phyloP scores from a whole-genome alignment of 1,140 invertebrate species.

The Zaprionus kolodkinae region DNA sequence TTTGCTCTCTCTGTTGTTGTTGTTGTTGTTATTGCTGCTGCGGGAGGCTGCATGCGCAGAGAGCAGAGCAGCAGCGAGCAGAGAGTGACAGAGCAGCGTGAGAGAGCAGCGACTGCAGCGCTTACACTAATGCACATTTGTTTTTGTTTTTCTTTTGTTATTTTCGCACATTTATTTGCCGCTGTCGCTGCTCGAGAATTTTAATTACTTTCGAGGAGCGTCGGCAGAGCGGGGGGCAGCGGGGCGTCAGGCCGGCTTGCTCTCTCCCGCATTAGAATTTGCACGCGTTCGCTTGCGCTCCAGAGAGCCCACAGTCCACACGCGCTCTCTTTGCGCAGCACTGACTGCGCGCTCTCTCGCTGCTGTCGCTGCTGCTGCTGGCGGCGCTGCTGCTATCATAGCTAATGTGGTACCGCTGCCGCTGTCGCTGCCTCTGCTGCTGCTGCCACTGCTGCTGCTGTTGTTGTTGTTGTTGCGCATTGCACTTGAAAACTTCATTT shows the following conservation, averaged over 20 bases:
- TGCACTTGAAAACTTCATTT: slow-evolving; percentile 76
- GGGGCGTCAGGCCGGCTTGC: not conserved
- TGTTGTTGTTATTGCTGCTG: not conserved
- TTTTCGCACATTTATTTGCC: not conserved
- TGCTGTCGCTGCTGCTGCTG: slow-evolving; percentile 27
- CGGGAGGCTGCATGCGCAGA: slow-evolving; percentile 27
- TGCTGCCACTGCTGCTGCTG: slow-evolving; percentile 4
- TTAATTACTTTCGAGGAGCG: slow-evolving; percentile 11
- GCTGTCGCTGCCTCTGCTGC: slow-evolving; percentile 16
- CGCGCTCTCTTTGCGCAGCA: slow-evolving; percentile 58
- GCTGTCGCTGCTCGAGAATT: slow-evolving; percentile 14
- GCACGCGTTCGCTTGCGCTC: slow-evolving; percentile 9
- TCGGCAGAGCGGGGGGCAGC: not conserved
- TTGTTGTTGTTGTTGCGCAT: slow-evolving; percentile 63
- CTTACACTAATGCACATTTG: not conserved
- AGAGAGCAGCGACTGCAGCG: not conserved
- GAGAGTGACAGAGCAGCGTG: not conserved
- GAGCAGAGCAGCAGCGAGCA: slow-evolving; percentile 9
- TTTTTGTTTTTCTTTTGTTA: not conserved
- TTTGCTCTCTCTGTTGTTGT: slow-evolving; percentile 7
- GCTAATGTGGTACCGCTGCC: slow-evolving; percentile 7
- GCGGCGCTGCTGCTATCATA: slow-evolving; percentile 24
- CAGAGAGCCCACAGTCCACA: not conserved
- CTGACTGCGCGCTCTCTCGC: slow-evolving; percentile 56
- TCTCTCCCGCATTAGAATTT: not conserved